Conservation (phyloP, 2,797 vertebrate species). For the Ceyx erithaca region DNA sequence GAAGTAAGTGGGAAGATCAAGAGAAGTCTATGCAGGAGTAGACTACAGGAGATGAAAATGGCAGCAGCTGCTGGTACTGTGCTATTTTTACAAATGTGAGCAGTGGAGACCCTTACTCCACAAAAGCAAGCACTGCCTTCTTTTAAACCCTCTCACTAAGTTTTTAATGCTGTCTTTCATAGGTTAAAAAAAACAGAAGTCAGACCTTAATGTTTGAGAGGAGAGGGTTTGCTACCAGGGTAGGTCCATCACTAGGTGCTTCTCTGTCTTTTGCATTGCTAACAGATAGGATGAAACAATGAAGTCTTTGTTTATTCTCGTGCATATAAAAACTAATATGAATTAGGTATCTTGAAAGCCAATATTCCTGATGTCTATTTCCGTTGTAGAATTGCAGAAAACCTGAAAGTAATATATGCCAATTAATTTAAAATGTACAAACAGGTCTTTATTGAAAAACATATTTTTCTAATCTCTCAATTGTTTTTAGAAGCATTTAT, state of each 20-base stretch:
- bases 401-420: conserved; percentile 38
- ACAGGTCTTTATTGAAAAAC: conserved; percentile 28
- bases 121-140: not conserved
- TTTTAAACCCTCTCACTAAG: not conserved
- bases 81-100: not conserved
- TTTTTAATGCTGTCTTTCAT: not conserved
- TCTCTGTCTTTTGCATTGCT: not conserved
- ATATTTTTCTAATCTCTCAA: conserved; percentile 62
- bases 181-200: not conserved
- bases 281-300: not conserved
- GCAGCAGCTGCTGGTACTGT: not conserved
- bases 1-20: not conserved
- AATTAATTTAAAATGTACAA: conserved; percentile 52
- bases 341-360: not conserved
- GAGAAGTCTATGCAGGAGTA: not conserved
- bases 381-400: conserved; percentile 6
- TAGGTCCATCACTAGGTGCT: not conserved
- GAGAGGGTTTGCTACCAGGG: not conserved
- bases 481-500: conserved; percentile 74
- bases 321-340: not conserved
- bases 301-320: not conserved
- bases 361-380: conserved; percentile 13
- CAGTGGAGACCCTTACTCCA: not conserved
- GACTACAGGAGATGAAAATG: not conserved
- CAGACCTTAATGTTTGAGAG: not conserved